Evolutionary conservation across 2,797 vertebrate species (phyloP), one percentile per base, ranked within the genome.

Genomic region (Somateria mollissima): DNA sequence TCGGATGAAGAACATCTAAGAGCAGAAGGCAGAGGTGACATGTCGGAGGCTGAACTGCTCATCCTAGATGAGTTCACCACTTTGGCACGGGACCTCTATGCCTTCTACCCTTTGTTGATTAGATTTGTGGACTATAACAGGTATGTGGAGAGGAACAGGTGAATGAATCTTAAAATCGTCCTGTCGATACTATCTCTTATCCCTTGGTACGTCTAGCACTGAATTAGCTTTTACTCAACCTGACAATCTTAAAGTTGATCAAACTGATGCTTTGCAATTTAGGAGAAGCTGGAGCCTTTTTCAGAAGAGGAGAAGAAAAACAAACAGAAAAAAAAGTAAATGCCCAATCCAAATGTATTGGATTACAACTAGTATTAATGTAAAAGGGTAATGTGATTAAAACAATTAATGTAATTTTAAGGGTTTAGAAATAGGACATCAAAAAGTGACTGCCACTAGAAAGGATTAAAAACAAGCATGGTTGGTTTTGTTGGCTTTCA

Each of bases 41-140:
- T 99, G 98, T 99, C 99, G 0, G 99, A 99, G 97, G 98, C 98
- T 0, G 99, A 99, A 95, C 98, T 99, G 47, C 99, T 99, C 81
- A 99, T 99, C 94, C 98, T 99, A 96, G 99, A 99, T 94, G 99
- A 99, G 93, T 99, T 99, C 97, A 99, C 99, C 72, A 96, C 99
- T 25, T 97, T 99, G 95, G 98, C 99, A 96, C 98, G 99, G 95
- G 99, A 99, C 94, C 98, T 99, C 84, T 99, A 99, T 34, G 99
- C 99, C 97, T 99, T 99, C 98, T 99, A 99, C 95, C 99, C 99
- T 14, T 98, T 99, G 87, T 98, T 99, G 93, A 99, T 99, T 96
- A 98, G 99, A 98, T 99, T 99, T 84, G 99, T 99, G 76, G 99
- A 99, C 97, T 99, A 99, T 96, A 99, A 99, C 98, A 99, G 99